Evolutionary conservation across 2,113 vertebrate genomes (phyloP), one percentile per base, ranked within the genome.

Genomic region (Gadus macrocephalus): DNA sequence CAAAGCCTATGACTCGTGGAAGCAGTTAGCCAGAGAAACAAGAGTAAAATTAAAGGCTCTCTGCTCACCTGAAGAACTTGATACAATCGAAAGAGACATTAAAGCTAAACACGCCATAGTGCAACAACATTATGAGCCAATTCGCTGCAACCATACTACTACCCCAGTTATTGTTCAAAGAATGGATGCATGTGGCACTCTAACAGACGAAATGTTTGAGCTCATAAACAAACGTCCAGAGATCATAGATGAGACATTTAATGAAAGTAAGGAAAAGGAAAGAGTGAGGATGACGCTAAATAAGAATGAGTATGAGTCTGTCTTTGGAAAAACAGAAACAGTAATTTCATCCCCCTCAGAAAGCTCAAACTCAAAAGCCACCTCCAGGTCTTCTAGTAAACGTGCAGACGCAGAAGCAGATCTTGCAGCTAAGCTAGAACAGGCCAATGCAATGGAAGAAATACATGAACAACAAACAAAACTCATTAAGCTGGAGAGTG

Each of bases 181-280:
- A 78, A 78, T 81, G 69, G 79, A 78, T 38, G 72, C 69, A 19
- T 20, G 20, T 20, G 20, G 20, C 20, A 20, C 20, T 20, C 20
- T 20, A 20, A 20, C 20, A 20, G 20, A 20, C 20, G 20, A 20
- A 20, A 20, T 20, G 20, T 20, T 20, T 20, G 20, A 20, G 20
- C 20, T 20, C 20, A 20, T 20, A 20, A 20, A 1, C 20, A 20
- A 20, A 20, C 20, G 20, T 20, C 19, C 65, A 62, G 73, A 76
- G 12, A 68, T 19, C 1, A 53, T 76, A 42, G 58, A 78, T 4
- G 38, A 72, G n/a, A 35, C 11, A 17, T 76, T 55, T 22, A 78
- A 74, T 75, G 75, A 71, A 14, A 35, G 68, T 64, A n/a, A 69
- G 4, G 64, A 71, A n/a, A 78, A 75, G 42, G 68, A 78, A 25